A percentile compares a stretch with the other conserved stretches of the same genome.
phyloP scores from a whole-genome alignment of 2,113 vertebrate genomes.

The Cepphus grylle region DNA sequence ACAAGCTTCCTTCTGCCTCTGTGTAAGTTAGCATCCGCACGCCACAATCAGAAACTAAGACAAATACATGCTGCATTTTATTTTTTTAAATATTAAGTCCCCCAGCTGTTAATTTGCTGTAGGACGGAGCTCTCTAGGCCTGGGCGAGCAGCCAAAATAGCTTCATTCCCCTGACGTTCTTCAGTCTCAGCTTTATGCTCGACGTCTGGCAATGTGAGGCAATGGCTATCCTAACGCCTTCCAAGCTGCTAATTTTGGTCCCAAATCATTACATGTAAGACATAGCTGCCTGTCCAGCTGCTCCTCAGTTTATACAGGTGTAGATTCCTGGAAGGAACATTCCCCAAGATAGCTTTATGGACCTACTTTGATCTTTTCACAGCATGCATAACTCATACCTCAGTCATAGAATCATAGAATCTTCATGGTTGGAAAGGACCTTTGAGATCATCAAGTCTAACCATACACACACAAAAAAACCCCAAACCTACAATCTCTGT shows the following conservation, averaged over 20 bases:
- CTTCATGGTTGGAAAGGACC: no score
- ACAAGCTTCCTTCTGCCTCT: neutral
- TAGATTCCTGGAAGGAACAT: neutral
- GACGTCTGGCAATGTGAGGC: neutral
- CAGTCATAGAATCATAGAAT: neutral
- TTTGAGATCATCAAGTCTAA: no score
- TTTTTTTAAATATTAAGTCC: neutral
- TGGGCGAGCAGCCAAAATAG: neutral
- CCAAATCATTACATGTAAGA: neutral
- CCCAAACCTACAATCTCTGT: no score
- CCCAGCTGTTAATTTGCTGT: constrained; percentile 3
- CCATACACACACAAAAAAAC: no score
- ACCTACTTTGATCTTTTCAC: neutral
- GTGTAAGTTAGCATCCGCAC: neutral
- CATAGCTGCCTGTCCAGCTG: neutral
- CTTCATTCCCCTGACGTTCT: neutral
- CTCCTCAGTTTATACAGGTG: neutral
- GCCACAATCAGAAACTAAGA: neutral
- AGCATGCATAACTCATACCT: neutral
- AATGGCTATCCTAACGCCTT: neutral
- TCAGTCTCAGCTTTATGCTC: neutral
- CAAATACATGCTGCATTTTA: neutral
- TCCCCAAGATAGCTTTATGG: accelerated
- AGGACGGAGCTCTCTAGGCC: neutral
- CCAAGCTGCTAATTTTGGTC: neutral